Conservation (phyloP, 2,888 invertebrate species). For the Peribatodes rhomboidaria region DNA sequence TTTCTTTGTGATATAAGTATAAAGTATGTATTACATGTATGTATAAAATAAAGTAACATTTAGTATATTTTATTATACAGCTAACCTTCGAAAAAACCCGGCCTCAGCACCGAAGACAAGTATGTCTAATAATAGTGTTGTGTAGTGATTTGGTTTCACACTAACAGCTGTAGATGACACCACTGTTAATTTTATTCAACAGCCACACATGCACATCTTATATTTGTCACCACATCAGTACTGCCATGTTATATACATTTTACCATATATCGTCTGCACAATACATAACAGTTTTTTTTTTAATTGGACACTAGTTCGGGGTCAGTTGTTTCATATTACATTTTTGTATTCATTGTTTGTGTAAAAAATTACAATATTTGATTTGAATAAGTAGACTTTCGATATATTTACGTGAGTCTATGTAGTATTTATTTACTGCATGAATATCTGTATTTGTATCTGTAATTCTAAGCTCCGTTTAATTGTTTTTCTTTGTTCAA, state of each 20-base stretch:
- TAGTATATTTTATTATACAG: conserved; percentile 61
- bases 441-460: too few species aligned
- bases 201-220: not conserved
- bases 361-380: too few species aligned
- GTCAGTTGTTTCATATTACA: too few species aligned
- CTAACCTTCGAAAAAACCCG: conserved; percentile 74
- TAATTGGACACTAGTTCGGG: too few species aligned
- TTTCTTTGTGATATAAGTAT: too few species aligned
- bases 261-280: too few species aligned
- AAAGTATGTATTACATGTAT: conserved; percentile 34
- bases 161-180: conserved; percentile 5
- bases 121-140: conserved; percentile 76
- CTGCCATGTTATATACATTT: too few species aligned
- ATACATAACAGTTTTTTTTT: too few species aligned
- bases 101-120: conserved; percentile 67
- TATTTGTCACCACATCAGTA: not conserved
- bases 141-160: conserved; percentile 26
- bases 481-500: not conserved
- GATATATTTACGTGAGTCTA: too few species aligned
- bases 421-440: too few species aligned
- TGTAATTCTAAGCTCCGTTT: not conserved
- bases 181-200: not conserved
- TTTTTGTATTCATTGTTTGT: too few species aligned
- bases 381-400: too few species aligned
- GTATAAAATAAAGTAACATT: conserved; percentile 43